Evolutionary conservation across 2,797 vertebrate genomes (phyloP).

Genomic region (Tapirus indicus): DNA sequence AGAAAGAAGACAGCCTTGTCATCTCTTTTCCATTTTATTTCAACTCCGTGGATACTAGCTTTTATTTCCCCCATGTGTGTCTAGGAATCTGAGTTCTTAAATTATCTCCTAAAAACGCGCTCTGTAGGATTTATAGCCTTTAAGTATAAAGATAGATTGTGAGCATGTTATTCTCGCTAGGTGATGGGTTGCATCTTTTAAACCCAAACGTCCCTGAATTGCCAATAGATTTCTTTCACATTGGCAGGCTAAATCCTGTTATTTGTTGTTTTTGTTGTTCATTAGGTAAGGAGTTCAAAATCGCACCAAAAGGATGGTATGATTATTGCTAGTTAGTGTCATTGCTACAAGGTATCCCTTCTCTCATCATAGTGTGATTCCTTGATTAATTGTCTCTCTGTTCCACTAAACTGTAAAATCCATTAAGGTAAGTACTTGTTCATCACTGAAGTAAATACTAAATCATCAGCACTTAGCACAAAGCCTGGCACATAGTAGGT

Average conservation of each 20-base stretch:
- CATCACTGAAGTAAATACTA: background rate
- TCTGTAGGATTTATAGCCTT: background rate
- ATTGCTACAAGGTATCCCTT: background rate
- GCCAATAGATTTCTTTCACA: background rate
- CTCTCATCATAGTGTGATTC: background rate
- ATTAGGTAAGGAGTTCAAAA: background rate
- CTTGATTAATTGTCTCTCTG: background rate
- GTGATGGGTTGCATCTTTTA: background rate
- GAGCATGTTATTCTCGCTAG: background rate
- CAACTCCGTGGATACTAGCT: background rate
- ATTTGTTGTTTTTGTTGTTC: background rate
- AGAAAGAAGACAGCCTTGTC: background rate
- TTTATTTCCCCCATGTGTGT: background rate
- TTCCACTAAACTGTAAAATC: background rate
- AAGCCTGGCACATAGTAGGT: background rate
- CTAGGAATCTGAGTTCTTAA: conserved; percentile 14
- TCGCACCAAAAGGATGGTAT: background rate
- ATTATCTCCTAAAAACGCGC: background rate
- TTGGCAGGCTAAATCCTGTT: background rate
- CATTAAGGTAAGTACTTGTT: background rate
- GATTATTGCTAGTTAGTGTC: background rate
- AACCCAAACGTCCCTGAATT: background rate
- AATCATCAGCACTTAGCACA: background rate
- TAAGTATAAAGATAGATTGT: background rate
- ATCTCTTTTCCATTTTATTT: background rate